Evolutionary conservation across 2,797 vertebrate species (phyloP), one percentile per base, ranked within the genome.

Genomic region (Lacerta bilineata): DNA sequence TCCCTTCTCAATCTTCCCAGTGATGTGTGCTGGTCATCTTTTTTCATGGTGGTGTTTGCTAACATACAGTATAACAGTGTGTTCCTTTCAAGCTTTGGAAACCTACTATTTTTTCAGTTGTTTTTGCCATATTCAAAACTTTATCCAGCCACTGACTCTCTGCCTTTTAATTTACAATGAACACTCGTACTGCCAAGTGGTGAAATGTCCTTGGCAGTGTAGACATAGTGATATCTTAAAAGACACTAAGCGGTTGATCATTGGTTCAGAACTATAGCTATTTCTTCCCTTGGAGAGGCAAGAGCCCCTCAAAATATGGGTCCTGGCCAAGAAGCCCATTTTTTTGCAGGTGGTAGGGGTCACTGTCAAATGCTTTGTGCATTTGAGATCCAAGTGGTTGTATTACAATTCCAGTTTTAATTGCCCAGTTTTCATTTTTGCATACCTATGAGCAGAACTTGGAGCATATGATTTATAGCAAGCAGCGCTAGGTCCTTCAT

Each of bases 171-270:
- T 88, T 82, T 88, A 20, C 71, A 76, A 20, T 50, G 25, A 81
- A 39, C 5, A 15, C 2, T n/a, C 64, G 17, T 59, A 1, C 66
- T 75, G 23, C 84, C 74, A 77, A 59, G 23, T 0, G 71, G 23
- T 69, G 85, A 71, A 80, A 64, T 66, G 59, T 68, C 75, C 5
- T 78, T 1, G 0, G 29, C 61, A 74, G 3, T 41, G 83, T 78
- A 66, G 25, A 3, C 8, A 75, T 59, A 71, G 43, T 3, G 41
- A 39, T 4, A 3, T 61, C 64, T 43, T 27, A 84, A 84, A 23
- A 66, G 55, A 2, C 77, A 76, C 0, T 0, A 83, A 46, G 41
- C 0, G 0, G 33, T 80, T 29, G 43, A 81, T 39, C 20, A 61
- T 29, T 61, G 33, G 36, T n/a, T 76, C 36, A 75, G 69, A 39